These are phyloP conservation scores for Neoscelio sp. DNA, from an alignment of 2,888 invertebrate genomes.

Conservation along the genomic window DNA sequence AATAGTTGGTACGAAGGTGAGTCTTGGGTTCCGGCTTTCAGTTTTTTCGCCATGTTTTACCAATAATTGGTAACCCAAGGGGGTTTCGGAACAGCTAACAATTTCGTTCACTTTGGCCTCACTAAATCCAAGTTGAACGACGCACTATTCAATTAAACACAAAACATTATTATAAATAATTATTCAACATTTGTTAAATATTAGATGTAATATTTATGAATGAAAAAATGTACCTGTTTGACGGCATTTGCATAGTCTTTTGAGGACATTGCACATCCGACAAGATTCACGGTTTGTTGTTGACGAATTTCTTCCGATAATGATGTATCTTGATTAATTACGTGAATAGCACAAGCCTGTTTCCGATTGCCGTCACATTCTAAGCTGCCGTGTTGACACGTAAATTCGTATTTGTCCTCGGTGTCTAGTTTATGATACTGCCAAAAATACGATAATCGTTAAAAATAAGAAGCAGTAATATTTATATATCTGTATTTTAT, in stretches of 20 bases:
- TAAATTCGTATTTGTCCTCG: constrained; percentile 72
- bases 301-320: constrained; percentile 55
- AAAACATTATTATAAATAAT: neutral
- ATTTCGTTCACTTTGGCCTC: constrained; percentile 85
- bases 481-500: no score
- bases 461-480: no score
- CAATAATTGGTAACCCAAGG: constrained; percentile 87
- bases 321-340: constrained; percentile 71
- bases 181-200: no score
- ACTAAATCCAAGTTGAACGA: constrained; percentile 85
- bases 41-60: constrained; percentile 90
- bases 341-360: constrained; percentile 83
- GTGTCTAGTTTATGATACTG: constrained; percentile 42
- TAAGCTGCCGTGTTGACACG: constrained; percentile 84
- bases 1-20: constrained; percentile 90
- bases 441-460: no score
- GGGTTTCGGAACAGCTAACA: constrained; percentile 85
- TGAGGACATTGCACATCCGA: constrained; percentile 68
- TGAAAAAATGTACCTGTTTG: constrained; percentile 30
- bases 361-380: constrained; percentile 84
- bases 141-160: constrained; percentile 83
- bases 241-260: constrained; percentile 31
- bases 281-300: constrained; percentile 63
- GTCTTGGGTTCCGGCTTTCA: constrained; percentile 86
- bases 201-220: neutral